Evolutionary conservation across 35 echinoderm and acorn worm species (phyloP).

Genomic region (Amphiura filiformis): DNA sequence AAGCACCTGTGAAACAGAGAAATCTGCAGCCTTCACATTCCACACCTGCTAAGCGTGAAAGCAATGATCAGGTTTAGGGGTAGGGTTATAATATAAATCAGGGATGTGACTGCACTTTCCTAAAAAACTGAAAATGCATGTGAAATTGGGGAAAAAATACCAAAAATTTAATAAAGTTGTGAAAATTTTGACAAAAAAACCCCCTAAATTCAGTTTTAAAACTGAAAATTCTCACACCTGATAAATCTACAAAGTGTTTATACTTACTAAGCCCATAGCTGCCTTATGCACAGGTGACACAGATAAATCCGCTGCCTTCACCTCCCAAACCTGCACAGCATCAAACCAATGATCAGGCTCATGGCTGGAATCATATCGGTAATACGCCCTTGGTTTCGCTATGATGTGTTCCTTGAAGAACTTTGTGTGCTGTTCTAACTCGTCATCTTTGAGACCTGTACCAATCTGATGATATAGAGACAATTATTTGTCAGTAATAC

Average conservation of each 20-base stretch:
- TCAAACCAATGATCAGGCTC: constrained; percentile 98
- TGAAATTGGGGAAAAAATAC: too few species aligned
- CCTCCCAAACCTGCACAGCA: constrained; percentile 94
- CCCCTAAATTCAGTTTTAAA: too few species aligned
- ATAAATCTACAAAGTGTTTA: too few species aligned
- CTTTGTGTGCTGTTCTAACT: constrained; percentile 87
- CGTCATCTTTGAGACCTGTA: constrained; percentile 96
- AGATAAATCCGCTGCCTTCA: constrained; percentile 95
- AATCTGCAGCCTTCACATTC: constrained; percentile 96
- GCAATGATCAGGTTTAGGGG: constrained; percentile 98
- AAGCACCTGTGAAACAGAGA: constrained; percentile 86
- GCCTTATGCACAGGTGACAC: too few species aligned
- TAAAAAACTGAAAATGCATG: too few species aligned
- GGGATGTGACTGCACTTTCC: too few species aligned
- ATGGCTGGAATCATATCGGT: constrained; percentile 70
- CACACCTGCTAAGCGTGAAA: constrained; percentile 94
- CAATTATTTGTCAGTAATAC: too few species aligned
- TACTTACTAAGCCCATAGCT: too few species aligned
- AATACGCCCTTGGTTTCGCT: constrained; percentile 81
- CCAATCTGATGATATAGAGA: constrained; percentile 71
- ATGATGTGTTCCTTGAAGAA: constrained; percentile 90
- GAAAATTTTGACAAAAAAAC: too few species aligned
- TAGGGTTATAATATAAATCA: too few species aligned
- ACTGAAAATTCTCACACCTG: too few species aligned
- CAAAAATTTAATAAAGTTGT: too few species aligned